Evolutionary conservation across 2,113 vertebrate species (phyloP), one percentile per base, ranked within the genome.

Genomic region (Myrmecobius fasciatus): DNA sequence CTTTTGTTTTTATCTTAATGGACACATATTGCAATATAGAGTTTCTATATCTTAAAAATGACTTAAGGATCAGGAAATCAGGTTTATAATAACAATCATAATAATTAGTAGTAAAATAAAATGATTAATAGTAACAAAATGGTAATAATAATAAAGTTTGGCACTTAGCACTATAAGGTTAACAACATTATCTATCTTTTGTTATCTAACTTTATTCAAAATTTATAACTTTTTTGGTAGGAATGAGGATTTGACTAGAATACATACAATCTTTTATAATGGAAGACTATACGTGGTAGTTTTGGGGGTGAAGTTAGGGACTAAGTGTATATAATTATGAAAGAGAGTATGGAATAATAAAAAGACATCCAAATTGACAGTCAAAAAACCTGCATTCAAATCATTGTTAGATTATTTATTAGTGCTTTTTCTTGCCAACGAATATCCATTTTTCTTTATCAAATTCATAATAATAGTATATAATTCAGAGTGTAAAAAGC

Each of bases 181-280:
- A 56, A 53, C 24, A 26, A 56, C n/a, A 56, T 28, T 11, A 31
- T 31, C 28, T 56, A 28, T 56, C 11, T 31, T 11, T 12, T 67
- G 11, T 36, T 36, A 67, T 36, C 12, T 67, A 67, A 17, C 11
- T 67, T 67, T 36, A 11, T 36, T 67, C 56, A 67, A 31, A 56
- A 67, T 3, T 67, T 67, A 28, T 56, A 36, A 25, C 7, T 9
- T 0, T 6, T 1, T 0, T 1, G 2, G 11, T 36, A 22, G 3
- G 9, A 56, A 2, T 20, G 14, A 89, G 8, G 3, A 3, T 9
- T 54, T 10, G 0, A 7, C 1, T 6, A 26, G 46, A 28, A 92
- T 20, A 20, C 0, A 56, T 8, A 28, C 12, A 31, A 67, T 67
- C 10, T 36, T 3, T 14, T 67, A 67, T 31, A 60, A 31, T 60